Evolutionary conservation across 2,113 vertebrate genomes (phyloP).

Genomic region (Lethenteron reissneri): DNA sequence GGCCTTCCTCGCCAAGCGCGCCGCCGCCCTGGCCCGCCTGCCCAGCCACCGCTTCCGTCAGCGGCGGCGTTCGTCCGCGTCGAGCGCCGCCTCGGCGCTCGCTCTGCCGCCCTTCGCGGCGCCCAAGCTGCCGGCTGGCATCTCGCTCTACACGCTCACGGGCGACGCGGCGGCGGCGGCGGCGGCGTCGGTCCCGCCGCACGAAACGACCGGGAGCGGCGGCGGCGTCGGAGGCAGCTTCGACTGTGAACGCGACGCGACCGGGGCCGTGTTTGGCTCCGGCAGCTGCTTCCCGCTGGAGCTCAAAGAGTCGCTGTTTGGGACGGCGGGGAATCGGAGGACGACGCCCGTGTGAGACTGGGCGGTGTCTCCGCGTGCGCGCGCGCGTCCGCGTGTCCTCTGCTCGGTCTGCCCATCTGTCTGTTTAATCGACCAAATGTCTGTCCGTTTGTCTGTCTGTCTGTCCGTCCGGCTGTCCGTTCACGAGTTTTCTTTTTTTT

Average conservation of each 20-base stretch:
- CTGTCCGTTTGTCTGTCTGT: too few species aligned
- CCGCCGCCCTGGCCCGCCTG: slow-evolving; percentile 82
- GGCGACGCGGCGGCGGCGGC: slow-evolving; percentile 46
- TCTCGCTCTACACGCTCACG: slow-evolving; percentile 84
- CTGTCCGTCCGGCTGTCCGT: too few species aligned
- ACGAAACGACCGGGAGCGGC: slow-evolving; percentile 22
- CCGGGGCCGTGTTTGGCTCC: slow-evolving; percentile 27
- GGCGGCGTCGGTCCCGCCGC: slow-evolving; percentile 60
- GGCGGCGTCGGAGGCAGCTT: slow-evolving; percentile 25
- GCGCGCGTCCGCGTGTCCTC: too few species aligned
- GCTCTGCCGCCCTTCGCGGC: slow-evolving; percentile 41
- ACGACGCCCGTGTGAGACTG: slow-evolving; percentile 69
- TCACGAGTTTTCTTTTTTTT: too few species aligned
- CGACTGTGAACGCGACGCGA: slow-evolving; percentile 18
- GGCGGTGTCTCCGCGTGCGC: too few species aligned
- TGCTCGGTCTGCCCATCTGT: too few species aligned
- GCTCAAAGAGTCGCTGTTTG: slow-evolving; percentile 47
- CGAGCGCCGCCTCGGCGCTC: slow-evolving; percentile 61
- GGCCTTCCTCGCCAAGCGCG: slow-evolving; percentile 60
- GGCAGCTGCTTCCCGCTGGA: slow-evolving; percentile 92
- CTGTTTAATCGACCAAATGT: too few species aligned
- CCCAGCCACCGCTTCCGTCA: slow-evolving; percentile 65
- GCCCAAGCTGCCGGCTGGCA: slow-evolving; percentile 56
- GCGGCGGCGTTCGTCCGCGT: slow-evolving; percentile 41
- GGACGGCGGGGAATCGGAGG: slow-evolving; percentile 56